Base-by-base conservation (phyloP, 1,140 invertebrate species). In the Heterodera carotae region DNA sequence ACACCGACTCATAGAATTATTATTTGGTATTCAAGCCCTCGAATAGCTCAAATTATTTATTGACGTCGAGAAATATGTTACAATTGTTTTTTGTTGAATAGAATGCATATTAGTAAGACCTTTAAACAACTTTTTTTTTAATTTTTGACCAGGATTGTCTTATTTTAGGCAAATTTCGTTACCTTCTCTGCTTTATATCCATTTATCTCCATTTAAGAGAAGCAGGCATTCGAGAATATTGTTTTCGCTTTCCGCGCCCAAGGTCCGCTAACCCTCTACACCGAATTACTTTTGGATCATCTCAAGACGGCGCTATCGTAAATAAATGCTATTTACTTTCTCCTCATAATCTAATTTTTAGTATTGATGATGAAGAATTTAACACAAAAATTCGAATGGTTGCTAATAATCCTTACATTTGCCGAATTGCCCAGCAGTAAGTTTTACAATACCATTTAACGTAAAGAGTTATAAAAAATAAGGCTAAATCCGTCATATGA, bases 401-500 rank as follows among this genome's bases (percentile, higher is more conserved):
- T 2, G 73, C 82, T 12, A 82, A 84, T 25, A 81, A 84, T 67
- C 79, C 78, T 15, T 39, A 74, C 18, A 59, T 84, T 48, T 70
- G 36, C 7, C 68, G 59, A 62, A 84, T 84, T 68, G 53, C 80
- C 25, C 53, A 80, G 74, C 66, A 66, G 70, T 79, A 79, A 27
- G 78, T 48, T 59, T 62, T n/a, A 43, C n/a, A n/a, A n/a, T n/a
- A n/a, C n/a, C n/a, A 15, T 66, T 8, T 34, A 67, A 43, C 34
- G 27, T 8, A 80, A 81, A 60, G 73, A 15, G n/a, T 29, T 69
- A 59, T 8, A 48, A 8, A 8, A 22, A n/a, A 48, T 36, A 6
- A 84, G 81, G 34, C 68, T 83, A 25, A 83, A 83, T 69, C 82
- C 82, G 4, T 84, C 81, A n/a, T 83, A 83, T 53, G 83, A 83